A percentile compares a stretch with the other conserved stretches of the same genome.
Evolutionary conservation across 1,140 invertebrate species (phyloP).

Genomic region (Whitmania pigra): DNA sequence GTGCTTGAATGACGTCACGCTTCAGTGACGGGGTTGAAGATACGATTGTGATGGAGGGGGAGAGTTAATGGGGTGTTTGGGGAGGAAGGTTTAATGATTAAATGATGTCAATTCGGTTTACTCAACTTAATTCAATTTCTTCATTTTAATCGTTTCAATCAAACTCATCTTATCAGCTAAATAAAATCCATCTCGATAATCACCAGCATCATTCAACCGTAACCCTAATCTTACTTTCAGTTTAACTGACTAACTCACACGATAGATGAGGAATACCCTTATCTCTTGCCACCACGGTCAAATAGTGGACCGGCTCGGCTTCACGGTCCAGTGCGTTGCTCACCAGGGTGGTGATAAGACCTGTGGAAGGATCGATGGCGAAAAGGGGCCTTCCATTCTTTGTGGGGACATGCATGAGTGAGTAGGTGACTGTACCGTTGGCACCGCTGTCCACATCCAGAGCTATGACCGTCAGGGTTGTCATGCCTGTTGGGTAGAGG

Average conservation of each 20-base stretch:
- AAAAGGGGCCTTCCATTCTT: conserved; percentile 15
- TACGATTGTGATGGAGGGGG: too few species aligned
- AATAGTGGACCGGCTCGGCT: conserved; percentile 75
- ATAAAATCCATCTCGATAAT: too few species aligned
- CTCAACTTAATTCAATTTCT: too few species aligned
- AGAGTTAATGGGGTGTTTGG: too few species aligned
- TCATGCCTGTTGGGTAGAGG: conserved; percentile 9
- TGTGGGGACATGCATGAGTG: conserved; percentile 18
- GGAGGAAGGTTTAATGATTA: too few species aligned
- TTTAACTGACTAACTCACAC: conserved; percentile 8
- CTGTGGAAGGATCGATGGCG: conserved; percentile 24
- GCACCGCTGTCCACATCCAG: conserved; percentile 83
- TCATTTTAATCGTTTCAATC: too few species aligned
- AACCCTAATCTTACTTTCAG: background rate
- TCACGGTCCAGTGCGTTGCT: conserved; percentile 63
- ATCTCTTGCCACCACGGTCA: conserved; percentile 87
- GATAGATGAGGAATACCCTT: conserved; percentile 66
- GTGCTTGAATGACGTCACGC: too few species aligned
- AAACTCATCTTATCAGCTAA: too few species aligned
- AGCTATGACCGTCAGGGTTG: conserved; percentile 48
- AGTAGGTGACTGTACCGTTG: conserved; percentile 56
- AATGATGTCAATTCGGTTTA: too few species aligned
- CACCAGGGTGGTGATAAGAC: conserved; percentile 19
- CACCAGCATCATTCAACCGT: too few species aligned
- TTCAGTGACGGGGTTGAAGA: too few species aligned